Percentiles rank a stretch among this genome's conserved stretches.
These are phyloP conservation scores for Limonius californicus DNA, from an alignment of 1,140 invertebrate genomes.

Conservation along the genomic window DNA sequence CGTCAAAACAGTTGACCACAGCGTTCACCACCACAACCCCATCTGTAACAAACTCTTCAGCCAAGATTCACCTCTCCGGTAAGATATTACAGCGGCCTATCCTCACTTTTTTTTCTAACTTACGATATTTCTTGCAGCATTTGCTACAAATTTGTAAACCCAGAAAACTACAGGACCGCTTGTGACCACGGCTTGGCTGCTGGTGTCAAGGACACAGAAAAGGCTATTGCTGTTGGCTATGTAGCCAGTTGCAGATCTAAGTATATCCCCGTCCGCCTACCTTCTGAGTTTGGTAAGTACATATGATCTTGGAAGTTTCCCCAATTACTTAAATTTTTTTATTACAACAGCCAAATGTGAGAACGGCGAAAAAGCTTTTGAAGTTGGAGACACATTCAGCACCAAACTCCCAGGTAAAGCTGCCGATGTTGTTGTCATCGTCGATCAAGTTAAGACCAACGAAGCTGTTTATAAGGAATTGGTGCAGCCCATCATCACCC, in stretches of 20 bases:
- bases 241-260: slow-evolving; percentile 52
- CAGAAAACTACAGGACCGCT: slow-evolving; percentile 53
- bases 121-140: too few relatives aligned
- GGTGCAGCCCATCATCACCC: slow-evolving; percentile 49
- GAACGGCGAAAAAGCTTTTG: slow-evolving; percentile 51
- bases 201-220: slow-evolving; percentile 50
- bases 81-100: neutral
- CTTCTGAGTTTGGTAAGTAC: slow-evolving; percentile 54
- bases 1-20: slow-evolving; percentile 48
- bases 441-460: slow-evolving; percentile 59
- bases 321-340: neutral
- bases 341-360: slow-evolving; percentile 52
- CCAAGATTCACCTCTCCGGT: slow-evolving; percentile 47
- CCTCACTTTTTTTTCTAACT: neutral
- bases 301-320: neutral
- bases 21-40: slow-evolving; percentile 37
- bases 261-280: slow-evolving; percentile 53
- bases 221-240: slow-evolving; percentile 58
- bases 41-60: slow-evolving; percentile 64
- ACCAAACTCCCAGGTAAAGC: slow-evolving; percentile 64
- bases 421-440: slow-evolving; percentile 68
- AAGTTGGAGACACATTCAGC: slow-evolving; percentile 58
- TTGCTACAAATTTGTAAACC: slow-evolving; percentile 46
- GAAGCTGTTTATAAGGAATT: slow-evolving; percentile 51
- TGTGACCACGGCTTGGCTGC: slow-evolving; percentile 59